Conservation (phyloP, 2,113 vertebrate species). For the Thalassoma bifasciatum region DNA sequence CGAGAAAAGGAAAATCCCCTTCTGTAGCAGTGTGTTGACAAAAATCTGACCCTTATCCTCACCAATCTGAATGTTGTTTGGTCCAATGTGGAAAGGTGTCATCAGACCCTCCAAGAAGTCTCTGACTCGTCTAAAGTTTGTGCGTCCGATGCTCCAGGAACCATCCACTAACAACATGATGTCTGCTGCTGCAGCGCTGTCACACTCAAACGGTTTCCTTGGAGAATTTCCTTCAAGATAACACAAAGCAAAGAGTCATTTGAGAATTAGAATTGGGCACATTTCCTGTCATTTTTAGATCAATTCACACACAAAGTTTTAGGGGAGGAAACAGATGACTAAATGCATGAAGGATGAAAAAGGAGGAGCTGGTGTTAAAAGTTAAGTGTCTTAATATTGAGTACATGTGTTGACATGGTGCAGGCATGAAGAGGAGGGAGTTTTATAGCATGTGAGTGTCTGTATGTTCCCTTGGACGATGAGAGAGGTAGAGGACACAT, state of each 20-base stretch:
- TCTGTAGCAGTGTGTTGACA: not conserved
- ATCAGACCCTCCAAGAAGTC: slow-evolving; percentile 91
- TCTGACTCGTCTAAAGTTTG: slow-evolving; percentile 91
- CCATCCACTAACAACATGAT: slow-evolving; percentile 92
- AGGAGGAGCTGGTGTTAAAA: not conserved
- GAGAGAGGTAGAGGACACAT: slow-evolving; percentile 24
- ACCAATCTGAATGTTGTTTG: slow-evolving; percentile 90
- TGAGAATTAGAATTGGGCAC: not conserved
- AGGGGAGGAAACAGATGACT: slow-evolving; percentile 36
- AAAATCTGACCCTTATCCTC: slow-evolving; percentile 34
- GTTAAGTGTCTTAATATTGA: not conserved
- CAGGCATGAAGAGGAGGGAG: not conserved
- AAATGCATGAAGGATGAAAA: not conserved
- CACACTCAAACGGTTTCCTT: slow-evolving; percentile 84
- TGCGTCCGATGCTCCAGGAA: slow-evolving; percentile 94
- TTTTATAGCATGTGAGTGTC: slow-evolving; percentile 26
- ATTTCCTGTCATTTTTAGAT: not conserved
- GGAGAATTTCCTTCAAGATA: slow-evolving; percentile 61
- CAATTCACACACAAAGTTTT: not conserved
- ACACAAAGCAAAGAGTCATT: not conserved
- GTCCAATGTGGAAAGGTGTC: slow-evolving; percentile 87
- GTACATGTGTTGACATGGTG: slow-evolving; percentile 22
- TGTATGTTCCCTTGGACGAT: slow-evolving; percentile 18
- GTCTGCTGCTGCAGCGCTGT: slow-evolving; percentile 79
- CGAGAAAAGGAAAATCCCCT: too few species aligned